phyloP scores from a whole-genome alignment of 2,797 vertebrate species.

The Muscicapa striata region DNA sequence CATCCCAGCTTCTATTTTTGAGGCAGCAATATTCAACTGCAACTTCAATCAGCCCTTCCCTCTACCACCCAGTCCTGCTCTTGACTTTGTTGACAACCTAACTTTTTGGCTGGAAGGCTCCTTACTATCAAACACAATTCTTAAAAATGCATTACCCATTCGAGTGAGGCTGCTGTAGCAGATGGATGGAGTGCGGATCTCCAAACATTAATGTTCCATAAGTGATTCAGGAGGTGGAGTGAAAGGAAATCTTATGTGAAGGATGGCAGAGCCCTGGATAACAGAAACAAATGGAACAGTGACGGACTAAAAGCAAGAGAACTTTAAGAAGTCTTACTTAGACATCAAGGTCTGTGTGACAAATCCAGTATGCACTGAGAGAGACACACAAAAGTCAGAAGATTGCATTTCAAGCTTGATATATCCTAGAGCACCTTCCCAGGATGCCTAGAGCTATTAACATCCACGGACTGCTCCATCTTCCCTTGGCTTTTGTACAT shows the following conservation, averaged over 20 bases:
- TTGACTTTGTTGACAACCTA: slow-evolving; percentile 56
- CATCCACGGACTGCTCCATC: slow-evolving; percentile 69
- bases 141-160: slow-evolving; percentile 72
- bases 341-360: slow-evolving; percentile 73
- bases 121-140: slow-evolving; percentile 64
- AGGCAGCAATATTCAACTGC: slow-evolving; percentile 57
- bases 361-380: slow-evolving; percentile 69
- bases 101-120: slow-evolving; percentile 74
- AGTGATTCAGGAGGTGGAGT: slow-evolving; percentile 69
- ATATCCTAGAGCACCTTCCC: slow-evolving; percentile 67
- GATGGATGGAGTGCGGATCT: slow-evolving; percentile 63
- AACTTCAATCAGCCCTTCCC: slow-evolving; percentile 57
- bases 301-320: slow-evolving; percentile 72
- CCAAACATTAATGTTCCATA: slow-evolving; percentile 66
- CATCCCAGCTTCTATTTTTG: slow-evolving; percentile 34
- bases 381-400: slow-evolving; percentile 68
- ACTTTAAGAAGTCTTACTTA: slow-evolving; percentile 72
- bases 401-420: slow-evolving; percentile 69
- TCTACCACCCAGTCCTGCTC: slow-evolving; percentile 40
- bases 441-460: slow-evolving; percentile 74
- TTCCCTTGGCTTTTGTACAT: slow-evolving; percentile 71
- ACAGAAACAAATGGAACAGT: slow-evolving; percentile 77
- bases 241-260: slow-evolving; percentile 67
- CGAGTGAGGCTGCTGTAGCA: slow-evolving; percentile 69
- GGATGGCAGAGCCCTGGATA: slow-evolving; percentile 67